Evolutionary conservation across 2,113 vertebrate species (phyloP).

Genomic region (Anthoscopus minutus): DNA sequence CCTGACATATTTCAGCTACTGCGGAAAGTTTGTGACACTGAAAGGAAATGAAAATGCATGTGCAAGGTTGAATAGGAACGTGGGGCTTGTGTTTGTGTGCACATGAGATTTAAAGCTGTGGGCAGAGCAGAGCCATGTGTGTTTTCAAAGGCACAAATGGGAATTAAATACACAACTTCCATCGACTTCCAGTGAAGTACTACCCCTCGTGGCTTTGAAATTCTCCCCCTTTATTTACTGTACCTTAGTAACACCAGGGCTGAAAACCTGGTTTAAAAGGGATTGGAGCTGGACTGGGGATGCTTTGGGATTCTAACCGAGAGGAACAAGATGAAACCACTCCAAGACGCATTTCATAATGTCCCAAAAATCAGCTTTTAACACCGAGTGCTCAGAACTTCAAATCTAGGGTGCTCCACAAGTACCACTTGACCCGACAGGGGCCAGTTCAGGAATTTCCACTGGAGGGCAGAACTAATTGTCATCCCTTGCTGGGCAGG

Average conservation of each 20-base stretch:
- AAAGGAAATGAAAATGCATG: conserved; percentile 5
- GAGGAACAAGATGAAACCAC: neutral
- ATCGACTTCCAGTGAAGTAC: neutral
- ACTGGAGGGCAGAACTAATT: neutral
- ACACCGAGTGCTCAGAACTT: neutral
- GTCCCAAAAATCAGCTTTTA: neutral
- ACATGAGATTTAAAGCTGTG: conserved; percentile 1
- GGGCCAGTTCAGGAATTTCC: neutral
- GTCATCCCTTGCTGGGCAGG: neutral
- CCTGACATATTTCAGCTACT: neutral
- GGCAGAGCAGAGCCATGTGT: neutral
- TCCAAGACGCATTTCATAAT: neutral
- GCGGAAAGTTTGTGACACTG: neutral
- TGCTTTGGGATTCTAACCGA: neutral
- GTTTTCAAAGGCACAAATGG: neutral
- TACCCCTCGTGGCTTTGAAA: neutral
- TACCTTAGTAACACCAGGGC: neutral
- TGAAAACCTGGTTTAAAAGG: neutral
- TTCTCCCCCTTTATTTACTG: neutral
- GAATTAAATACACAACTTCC: neutral
- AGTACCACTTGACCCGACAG: neutral
- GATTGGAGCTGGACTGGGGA: neutral
- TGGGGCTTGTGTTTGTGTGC: neutral
- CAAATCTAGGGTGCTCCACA: neutral
- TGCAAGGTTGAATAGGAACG: neutral